Percentiles rank a stretch among this genome's conserved stretches.
phyloP scores from a whole-genome alignment of 2,797 vertebrate species.

The Dicrostonyx torquatus region DNA sequence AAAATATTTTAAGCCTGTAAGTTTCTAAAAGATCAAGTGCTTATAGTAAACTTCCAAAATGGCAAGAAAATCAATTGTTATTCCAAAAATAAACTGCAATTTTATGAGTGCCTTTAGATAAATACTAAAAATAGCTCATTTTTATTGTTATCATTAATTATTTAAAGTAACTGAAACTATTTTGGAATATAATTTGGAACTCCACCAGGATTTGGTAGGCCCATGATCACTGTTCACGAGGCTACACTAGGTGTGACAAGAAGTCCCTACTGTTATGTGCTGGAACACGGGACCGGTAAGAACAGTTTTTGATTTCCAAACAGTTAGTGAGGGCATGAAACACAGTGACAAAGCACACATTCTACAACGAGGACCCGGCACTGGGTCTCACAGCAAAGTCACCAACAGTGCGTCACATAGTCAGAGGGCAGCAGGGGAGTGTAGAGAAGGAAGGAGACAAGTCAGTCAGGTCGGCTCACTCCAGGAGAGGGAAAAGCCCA shows the following conservation, averaged over 20 bases:
- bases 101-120: background rate
- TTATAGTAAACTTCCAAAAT: slow-evolving; percentile 11
- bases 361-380: background rate
- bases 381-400: background rate
- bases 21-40: slow-evolving; percentile 30
- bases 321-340: background rate
- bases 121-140: slow-evolving; percentile 14
- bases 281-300: background rate
- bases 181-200: slow-evolving; percentile 40
- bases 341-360: background rate
- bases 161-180: slow-evolving; percentile 40
- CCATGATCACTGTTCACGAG: background rate
- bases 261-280: background rate
- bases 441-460: background rate
- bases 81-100: slow-evolving; percentile 40
- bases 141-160: background rate
- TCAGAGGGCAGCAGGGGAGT: too few relatives aligned
- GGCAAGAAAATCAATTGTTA: slow-evolving; percentile 43
- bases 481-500: background rate
- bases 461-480: background rate
- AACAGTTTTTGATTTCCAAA: slow-evolving; percentile 7
- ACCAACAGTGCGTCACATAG: background rate
- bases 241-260: background rate
- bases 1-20: slow-evolving; percentile 28
- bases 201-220: slow-evolving; percentile 1